phyloP scores from a whole-genome alignment of 2,113 vertebrate species.

The Nanorana parkeri region DNA sequence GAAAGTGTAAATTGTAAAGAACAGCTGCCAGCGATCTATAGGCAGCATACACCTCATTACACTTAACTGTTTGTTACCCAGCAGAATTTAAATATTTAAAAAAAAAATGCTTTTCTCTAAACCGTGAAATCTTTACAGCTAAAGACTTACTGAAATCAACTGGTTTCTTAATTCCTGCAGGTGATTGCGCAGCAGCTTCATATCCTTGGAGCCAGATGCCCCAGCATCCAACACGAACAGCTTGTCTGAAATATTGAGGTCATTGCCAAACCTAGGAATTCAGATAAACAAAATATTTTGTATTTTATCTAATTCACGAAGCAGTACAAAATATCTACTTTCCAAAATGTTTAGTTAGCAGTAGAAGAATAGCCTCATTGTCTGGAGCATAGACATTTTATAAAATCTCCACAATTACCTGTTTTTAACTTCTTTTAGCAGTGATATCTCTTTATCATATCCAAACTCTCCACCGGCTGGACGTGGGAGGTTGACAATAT shows the following conservation, averaged over 20 bases:
- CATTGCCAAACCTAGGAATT: conserved; percentile 87
- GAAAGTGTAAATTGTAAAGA: too few species aligned
- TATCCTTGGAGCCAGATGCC: conserved; percentile 92
- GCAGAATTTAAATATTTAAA: too few species aligned
- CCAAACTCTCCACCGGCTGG: conserved; percentile 89
- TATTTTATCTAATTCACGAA: background rate
- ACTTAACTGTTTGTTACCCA: too few species aligned
- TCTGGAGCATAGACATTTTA: background rate
- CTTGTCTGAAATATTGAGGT: conserved; percentile 89
- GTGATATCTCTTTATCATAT: conserved; percentile 86
- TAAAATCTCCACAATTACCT: conserved; percentile 72
- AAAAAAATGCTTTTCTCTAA: too few species aligned
- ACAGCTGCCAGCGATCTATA: too few species aligned
- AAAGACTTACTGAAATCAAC: conserved; percentile 84
- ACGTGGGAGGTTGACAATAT: conserved; percentile 90
- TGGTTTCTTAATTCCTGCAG: conserved; percentile 89
- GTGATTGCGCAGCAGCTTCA: conserved; percentile 91
- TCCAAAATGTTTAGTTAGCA: too few species aligned
- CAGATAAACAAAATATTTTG: background rate
- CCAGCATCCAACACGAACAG: conserved; percentile 93
- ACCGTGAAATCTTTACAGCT: too few species aligned
- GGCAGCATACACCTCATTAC: too few species aligned
- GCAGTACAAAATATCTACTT: too few species aligned
- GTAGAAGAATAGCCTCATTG: background rate
- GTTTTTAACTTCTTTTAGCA: conserved; percentile 90